A percentile compares a stretch with the other conserved stretches of the same genome.
Conservation (phyloP, 2,888 invertebrate species). For the Taenaris catops region DNA sequence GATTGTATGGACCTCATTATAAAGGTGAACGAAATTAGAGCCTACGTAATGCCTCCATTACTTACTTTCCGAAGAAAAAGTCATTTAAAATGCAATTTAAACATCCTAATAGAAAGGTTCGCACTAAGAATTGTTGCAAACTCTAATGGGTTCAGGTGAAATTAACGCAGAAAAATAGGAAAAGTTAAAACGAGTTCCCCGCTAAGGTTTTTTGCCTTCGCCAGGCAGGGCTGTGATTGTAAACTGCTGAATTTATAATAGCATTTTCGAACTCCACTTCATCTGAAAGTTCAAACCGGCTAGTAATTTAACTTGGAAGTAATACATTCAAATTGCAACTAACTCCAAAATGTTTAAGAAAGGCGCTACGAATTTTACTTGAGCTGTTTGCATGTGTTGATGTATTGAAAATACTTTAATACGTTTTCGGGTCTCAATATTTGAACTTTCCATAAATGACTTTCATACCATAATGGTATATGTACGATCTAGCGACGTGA, state of each 20-base stretch:
- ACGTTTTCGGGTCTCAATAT: too few species aligned
- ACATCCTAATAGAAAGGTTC: constrained; percentile 49
- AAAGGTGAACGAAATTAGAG: constrained; percentile 12
- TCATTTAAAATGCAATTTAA: constrained; percentile 74
- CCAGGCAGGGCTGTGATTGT: constrained; percentile 76
- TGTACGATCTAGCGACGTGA: too few species aligned
- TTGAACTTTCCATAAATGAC: too few species aligned
- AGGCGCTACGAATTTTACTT: constrained; percentile 4
- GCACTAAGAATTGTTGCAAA: constrained; percentile 69
- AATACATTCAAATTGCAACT: constrained; percentile 39
- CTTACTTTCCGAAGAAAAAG: constrained; percentile 25
- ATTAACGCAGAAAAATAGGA: constrained; percentile 77
- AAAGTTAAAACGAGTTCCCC: constrained; percentile 78
- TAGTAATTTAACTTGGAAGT: constrained; percentile 64
- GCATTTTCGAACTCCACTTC: constrained; percentile 77
- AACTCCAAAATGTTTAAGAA: constrained; percentile 14
- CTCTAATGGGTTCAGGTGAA: constrained; percentile 72
- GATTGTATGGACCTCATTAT: constrained; percentile 5
- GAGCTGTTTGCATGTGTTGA: background rate
- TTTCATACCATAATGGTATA: too few species aligned
- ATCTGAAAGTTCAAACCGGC: constrained; percentile 71
- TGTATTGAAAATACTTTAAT: background rate
- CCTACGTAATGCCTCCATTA: constrained; percentile 15
- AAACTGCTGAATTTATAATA: constrained; percentile 79
- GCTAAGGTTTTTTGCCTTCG: constrained; percentile 58